Conservation (phyloP, 2,797 vertebrate species). For the Pygocentrus nattereri region DNA sequence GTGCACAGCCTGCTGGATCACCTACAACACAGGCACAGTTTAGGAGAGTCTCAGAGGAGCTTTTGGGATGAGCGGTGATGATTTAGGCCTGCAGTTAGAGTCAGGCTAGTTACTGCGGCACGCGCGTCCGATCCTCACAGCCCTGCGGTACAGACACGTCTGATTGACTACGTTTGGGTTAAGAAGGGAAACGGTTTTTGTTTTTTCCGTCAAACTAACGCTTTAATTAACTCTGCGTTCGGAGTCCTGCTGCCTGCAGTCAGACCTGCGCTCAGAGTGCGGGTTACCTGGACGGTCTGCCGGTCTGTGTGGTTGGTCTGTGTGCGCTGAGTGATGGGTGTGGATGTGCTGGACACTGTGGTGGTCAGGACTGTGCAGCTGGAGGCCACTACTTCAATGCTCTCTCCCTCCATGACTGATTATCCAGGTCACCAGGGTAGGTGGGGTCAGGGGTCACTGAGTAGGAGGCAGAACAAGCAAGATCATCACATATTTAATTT, state of each 20-base stretch:
- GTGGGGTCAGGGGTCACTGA: constrained; percentile 58
- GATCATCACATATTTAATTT: background rate
- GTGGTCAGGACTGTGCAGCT: constrained; percentile 62
- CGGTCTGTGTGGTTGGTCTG: constrained; percentile 81
- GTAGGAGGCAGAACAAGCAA: constrained; percentile 22
- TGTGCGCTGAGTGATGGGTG: constrained; percentile 72
- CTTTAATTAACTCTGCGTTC: no score
- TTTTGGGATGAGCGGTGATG: no score
- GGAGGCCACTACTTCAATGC: constrained; percentile 67
- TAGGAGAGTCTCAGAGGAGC: no score
- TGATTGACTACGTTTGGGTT: no score
- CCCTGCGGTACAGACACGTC: no score
- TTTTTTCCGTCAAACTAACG: no score
- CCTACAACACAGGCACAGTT: constrained; percentile 72
- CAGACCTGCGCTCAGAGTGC: background rate
- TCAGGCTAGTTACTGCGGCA: no score
- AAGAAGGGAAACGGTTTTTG: no score
- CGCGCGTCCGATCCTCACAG: no score
- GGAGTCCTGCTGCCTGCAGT: no score
- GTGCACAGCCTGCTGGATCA: constrained; percentile 92
- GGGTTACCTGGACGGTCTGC: constrained; percentile 89
- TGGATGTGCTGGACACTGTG: constrained; percentile 73
- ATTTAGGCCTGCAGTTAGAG: no score
- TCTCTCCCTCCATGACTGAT: constrained; percentile 67
- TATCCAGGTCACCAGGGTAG: constrained; percentile 45